Base-by-base conservation (phyloP, 2,888 invertebrate genomes). In the Alentia gelatinosa region DNA sequence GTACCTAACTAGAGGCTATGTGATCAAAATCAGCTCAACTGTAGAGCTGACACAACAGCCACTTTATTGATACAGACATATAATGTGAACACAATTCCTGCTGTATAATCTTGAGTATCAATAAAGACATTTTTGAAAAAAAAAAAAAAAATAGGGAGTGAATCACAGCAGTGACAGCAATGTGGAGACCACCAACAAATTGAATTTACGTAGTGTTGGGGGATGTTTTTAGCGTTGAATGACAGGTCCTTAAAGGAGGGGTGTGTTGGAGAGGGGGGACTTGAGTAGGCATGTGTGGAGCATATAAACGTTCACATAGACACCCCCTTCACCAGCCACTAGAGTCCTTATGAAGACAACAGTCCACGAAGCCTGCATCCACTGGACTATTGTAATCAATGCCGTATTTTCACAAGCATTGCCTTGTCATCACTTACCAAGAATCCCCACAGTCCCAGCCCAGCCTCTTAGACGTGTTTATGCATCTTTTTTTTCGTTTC, bases 371-470 rank as follows among this genome's bases (percentile, higher is more conserved):
- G 63, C 5, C 12, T n/a, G 63, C 63, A 35, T 0, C 35, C 37
- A 23, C 37, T 39, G 35, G 79, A 74, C 12, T 33, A 30, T 15
- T 79, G 37, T 79, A 79, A 79, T 79, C 79, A 79, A 79, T 79
- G 37, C 15, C 3, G n/a, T 15, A 39, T 15, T 39, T 39, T 79
- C 79, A 79, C 79, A 79, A 79, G 19, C 63, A 9, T n/a, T 23
- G 37, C 79, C 79, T 23, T 79, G 79, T 79, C 79, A 79, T 39
- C 79, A 79, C 79, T 37, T 35, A 79, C 79, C n/a, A n/a, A n/a
- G 12, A 12, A 12, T 12, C 15, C 5, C 63, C 23, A 39, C 79
- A 12, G 39, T 19, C 79, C 15, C 19, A 0, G 39, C 79, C 63
- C 1, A 68, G 26, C 37, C 79, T 79, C 79, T 79, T 79, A 79